Evolutionary conservation across 2,113 vertebrate genomes (phyloP).

Genomic region (Pseudorhombus dupliciocellatus): DNA sequence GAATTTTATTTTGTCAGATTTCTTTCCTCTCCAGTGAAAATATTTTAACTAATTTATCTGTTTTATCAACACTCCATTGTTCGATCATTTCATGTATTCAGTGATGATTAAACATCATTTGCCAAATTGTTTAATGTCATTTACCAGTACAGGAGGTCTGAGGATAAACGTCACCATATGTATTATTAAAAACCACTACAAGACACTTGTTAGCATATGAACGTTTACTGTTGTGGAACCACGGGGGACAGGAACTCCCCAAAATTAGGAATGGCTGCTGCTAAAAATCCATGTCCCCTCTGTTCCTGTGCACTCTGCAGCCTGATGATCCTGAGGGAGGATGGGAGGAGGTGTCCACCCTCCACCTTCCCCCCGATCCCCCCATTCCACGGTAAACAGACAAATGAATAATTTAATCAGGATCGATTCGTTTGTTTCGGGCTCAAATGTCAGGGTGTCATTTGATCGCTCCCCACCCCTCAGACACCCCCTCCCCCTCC

Average conservation of each 20-base stretch:
- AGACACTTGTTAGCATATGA: constrained; percentile 8
- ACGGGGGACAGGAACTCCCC: neutral
- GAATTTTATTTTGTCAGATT: too few species aligned
- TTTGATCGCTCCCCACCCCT: constrained; percentile 54
- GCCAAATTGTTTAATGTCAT: neutral
- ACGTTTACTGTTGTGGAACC: neutral
- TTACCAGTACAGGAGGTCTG: neutral
- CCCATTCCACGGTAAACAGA: constrained; percentile 66
- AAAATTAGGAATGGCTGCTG: neutral
- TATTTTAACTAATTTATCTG: too few species aligned
- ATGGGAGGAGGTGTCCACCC: constrained; percentile 10
- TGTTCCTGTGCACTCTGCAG: neutral
- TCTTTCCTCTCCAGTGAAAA: too few species aligned
- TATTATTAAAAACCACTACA: constrained; percentile 16
- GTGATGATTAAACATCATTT: neutral
- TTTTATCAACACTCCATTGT: too few species aligned
- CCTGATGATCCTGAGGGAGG: constrained; percentile 16
- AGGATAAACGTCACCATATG: neutral
- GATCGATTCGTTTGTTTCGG: constrained; percentile 73
- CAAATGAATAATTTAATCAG: constrained; percentile 76
- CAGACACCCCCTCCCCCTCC: neutral
- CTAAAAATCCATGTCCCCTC: neutral
- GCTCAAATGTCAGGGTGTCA: constrained; percentile 78
- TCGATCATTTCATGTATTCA: too few species aligned
- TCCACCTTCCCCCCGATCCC: constrained; percentile 27